phyloP scores from a whole-genome alignment of 2,888 invertebrate genomes.

The Entomobrya multifasciata region DNA sequence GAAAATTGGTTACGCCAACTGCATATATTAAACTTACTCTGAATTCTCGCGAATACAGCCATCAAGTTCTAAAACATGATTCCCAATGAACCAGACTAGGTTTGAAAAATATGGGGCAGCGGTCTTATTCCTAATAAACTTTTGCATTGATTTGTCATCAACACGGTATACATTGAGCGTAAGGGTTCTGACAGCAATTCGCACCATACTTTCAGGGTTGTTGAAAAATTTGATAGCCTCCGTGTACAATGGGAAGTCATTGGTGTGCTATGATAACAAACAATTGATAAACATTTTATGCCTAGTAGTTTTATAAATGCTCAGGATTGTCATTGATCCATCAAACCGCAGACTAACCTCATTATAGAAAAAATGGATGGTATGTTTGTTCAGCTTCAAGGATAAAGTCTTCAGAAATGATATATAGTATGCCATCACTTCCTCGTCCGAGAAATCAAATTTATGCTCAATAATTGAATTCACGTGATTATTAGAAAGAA shows the following conservation, averaged over 20 bases:
- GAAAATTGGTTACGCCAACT: too few species aligned
- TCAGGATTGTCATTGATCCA: neutral
- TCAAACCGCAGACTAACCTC: conserved; percentile 85
- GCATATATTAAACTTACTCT: conserved; percentile 88
- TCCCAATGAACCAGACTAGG: conserved; percentile 99
- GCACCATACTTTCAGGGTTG: conserved; percentile 99
- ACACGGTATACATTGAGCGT: conserved; percentile 98
- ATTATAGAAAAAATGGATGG: conserved; percentile 99
- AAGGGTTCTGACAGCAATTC: conserved; percentile 98
- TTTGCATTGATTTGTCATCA: conserved; percentile 95
- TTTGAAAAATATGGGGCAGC: conserved; percentile 99
- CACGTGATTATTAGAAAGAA: conserved; percentile 99
- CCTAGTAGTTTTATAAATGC: neutral
- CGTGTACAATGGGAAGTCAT: conserved; percentile 99
- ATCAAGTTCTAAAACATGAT: conserved; percentile 97
- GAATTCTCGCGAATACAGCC: conserved; percentile 96
- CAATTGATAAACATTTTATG: too few species aligned
- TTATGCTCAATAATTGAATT: conserved; percentile 99
- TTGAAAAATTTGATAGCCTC: conserved; percentile 99
- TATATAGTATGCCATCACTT: conserved; percentile 99
- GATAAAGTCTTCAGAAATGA: conserved; percentile 99
- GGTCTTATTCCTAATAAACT: conserved; percentile 96
- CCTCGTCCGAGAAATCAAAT: conserved; percentile 99
- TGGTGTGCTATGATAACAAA: conserved; percentile 90
- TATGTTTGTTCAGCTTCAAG: conserved; percentile 97